Conservation (phyloP, 2,888 invertebrate genomes). For the Platypus cylindrus region DNA sequence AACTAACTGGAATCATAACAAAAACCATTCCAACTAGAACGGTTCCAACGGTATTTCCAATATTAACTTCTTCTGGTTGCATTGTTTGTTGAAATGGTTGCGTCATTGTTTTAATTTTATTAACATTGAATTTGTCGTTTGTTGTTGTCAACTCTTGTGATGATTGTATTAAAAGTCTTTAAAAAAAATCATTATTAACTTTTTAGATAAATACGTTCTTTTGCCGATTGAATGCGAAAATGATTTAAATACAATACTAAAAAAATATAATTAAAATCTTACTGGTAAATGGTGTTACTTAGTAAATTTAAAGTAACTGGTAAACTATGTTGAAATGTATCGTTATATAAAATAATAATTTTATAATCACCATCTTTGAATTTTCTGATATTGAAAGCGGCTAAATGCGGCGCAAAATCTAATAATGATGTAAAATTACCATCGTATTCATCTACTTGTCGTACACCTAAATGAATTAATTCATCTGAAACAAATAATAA, state of each 20-base stretch:
- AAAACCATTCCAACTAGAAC: constrained; percentile 72
- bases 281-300: constrained; percentile 60
- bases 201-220: no score
- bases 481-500: constrained; percentile 26
- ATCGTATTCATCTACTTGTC: constrained; percentile 41
- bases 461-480: constrained; percentile 29
- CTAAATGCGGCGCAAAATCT: constrained; percentile 50
- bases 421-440: constrained; percentile 54
- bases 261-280: constrained; percentile 18
- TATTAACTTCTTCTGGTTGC: constrained; percentile 58
- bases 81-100: constrained; percentile 64
- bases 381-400: constrained; percentile 48
- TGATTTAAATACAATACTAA: no score
- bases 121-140: no score
- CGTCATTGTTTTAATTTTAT: constrained; percentile 50
- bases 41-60: constrained; percentile 59
- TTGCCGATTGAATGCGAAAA: no score
- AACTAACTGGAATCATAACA: constrained; percentile 60
- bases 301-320: constrained; percentile 62
- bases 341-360: constrained; percentile 59
- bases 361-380: constrained; percentile 42
- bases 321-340: constrained; percentile 65
- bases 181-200: no score
- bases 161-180: no score
- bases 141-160: no score